Evolutionary conservation across 1,140 invertebrate genomes (phyloP).

Genomic region (Hesperophylax magnus): DNA sequence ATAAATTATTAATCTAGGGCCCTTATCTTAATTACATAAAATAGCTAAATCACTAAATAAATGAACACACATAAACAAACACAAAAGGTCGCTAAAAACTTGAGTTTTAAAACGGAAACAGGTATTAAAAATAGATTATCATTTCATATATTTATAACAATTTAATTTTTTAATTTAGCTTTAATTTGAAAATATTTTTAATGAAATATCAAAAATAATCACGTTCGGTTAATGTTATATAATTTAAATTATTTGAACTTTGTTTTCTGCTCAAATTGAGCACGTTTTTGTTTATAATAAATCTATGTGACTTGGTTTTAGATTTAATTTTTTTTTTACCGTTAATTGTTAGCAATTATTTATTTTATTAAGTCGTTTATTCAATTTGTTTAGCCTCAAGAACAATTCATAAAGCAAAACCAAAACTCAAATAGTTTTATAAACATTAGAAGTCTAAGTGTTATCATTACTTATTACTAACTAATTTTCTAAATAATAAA

Average conservation of each 20-base stretch:
- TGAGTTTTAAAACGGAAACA: not conserved
- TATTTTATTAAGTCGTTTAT: not conserved
- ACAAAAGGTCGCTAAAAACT: not conserved
- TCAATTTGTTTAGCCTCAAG: not conserved
- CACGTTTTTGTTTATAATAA: too few relatives aligned
- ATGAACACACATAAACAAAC: constrained; percentile 24
- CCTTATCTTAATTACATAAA: not conserved
- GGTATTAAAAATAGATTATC: too few relatives aligned
- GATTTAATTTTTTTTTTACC: not conserved
- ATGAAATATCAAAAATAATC: too few relatives aligned
- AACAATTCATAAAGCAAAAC: constrained; percentile 6
- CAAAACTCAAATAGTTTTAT: not conserved
- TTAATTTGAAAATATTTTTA: too few relatives aligned
- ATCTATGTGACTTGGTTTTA: not conserved
- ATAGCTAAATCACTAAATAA: constrained; percentile 5
- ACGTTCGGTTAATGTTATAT: too few relatives aligned
- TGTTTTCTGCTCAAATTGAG: too few relatives aligned
- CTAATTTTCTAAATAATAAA: constrained; percentile 35
- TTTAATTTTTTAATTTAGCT: too few relatives aligned
- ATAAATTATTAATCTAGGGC: constrained; percentile 34
- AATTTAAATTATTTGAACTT: too few relatives aligned
- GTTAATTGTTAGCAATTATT: not conserved
- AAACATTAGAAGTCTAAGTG: not conserved
- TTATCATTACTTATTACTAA: constrained; percentile 2
- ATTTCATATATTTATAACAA: too few relatives aligned